These are phyloP conservation scores for Marasmarcha lunaedactyla DNA, from an alignment of 2,888 invertebrate genomes.

Conservation along the genomic window DNA sequence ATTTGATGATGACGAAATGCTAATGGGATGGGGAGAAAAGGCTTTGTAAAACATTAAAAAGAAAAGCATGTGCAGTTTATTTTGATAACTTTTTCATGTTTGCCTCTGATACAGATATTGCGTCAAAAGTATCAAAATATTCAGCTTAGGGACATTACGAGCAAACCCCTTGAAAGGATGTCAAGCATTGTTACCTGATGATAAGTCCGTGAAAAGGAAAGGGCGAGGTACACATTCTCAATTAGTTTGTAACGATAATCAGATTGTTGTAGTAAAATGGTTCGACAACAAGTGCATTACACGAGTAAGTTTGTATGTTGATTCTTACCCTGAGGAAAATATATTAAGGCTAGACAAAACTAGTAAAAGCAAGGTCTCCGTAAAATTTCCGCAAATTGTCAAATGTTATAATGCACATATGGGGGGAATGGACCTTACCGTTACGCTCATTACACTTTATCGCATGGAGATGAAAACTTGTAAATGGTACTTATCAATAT, in stretches of 20 bases:
- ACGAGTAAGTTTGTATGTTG: constrained; percentile 3
- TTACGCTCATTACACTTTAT: constrained; percentile 21
- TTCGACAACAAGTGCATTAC: constrained; percentile 14
- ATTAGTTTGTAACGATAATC: constrained; percentile 6
- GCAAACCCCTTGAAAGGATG: neutral
- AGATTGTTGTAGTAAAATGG: constrained; percentile 13
- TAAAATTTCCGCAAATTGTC: constrained; percentile 8
- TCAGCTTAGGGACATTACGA: neutral
- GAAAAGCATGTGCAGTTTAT: neutral
- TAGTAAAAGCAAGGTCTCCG: constrained; percentile 11
- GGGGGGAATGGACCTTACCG: constrained; percentile 15
- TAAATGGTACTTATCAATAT: constrained; percentile 17
- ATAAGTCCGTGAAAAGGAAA: neutral
- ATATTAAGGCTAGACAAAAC: constrained; percentile 13
- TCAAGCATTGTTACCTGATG: neutral
- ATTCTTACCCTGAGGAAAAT: neutral
- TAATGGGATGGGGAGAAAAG: constrained; percentile 17
- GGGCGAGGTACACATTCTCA: neutral
- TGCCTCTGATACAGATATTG: neutral
- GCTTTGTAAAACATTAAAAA: constrained; percentile 16
- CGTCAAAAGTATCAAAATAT: neutral
- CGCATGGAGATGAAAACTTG: constrained; percentile 19
- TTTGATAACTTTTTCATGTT: neutral
- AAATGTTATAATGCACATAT: constrained; percentile 16
- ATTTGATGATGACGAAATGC: constrained; percentile 16